Evolutionary conservation across 2,797 vertebrate species (phyloP).

Genomic region (Allochrocebus solatus): DNA sequence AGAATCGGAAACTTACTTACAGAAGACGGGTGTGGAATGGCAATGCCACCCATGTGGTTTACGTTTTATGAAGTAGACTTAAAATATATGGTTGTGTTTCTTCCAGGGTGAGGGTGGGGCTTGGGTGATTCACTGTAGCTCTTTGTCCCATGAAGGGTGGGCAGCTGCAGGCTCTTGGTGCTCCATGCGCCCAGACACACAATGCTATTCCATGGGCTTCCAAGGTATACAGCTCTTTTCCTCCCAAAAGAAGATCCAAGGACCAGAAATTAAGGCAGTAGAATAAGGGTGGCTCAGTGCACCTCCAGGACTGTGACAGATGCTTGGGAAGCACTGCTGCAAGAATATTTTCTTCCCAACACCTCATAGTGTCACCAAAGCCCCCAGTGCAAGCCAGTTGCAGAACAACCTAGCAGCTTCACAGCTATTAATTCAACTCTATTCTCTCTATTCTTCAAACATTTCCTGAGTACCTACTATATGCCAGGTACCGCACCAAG

Average conservation of each 20-base stretch:
- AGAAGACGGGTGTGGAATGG: not conserved
- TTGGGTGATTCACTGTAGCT: not conserved
- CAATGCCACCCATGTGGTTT: not conserved
- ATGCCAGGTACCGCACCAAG: not conserved
- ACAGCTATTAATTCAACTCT: not conserved
- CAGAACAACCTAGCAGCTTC: not conserved
- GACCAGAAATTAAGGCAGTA: not conserved
- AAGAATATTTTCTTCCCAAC: not conserved
- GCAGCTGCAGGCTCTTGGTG: not conserved
- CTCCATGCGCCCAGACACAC: not conserved
- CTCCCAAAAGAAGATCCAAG: not conserved
- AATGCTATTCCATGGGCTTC: not conserved
- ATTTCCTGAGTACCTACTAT: not conserved
- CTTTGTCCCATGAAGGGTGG: not conserved
- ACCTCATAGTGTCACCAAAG: not conserved
- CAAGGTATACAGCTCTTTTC: not conserved
- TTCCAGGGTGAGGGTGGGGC: not conserved
- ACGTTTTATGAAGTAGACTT: not conserved
- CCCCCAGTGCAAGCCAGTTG: not conserved
- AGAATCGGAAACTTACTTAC: not conserved
- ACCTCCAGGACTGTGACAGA: not conserved
- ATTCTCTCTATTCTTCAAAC: not conserved
- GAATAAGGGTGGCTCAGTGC: not conserved
- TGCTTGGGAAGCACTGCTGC: not conserved
- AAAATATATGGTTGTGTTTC: not conserved